These are phyloP conservation scores for Atopsyche davidsoni DNA, from an alignment of 1,140 invertebrate genomes.

Conservation along the genomic window DNA sequence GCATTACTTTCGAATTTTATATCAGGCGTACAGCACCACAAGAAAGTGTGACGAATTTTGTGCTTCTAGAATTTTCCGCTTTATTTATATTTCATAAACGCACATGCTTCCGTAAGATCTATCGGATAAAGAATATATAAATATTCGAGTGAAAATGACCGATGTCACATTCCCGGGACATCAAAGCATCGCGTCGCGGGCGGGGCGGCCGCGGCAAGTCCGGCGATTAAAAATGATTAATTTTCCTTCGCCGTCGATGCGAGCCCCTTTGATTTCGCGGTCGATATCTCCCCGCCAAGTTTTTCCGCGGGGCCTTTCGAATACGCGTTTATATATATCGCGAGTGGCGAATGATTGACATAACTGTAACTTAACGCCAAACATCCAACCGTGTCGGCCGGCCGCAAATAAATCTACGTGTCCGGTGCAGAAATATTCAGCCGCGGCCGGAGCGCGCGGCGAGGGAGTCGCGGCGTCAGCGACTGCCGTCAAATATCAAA, in stretches of 20 bases:
- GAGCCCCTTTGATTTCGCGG: slow-evolving; percentile 5
- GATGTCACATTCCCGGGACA: no score
- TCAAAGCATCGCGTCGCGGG: background rate
- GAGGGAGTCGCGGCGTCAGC: slow-evolving; percentile 3
- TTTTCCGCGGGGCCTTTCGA: background rate
- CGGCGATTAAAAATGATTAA: slow-evolving; percentile 21
- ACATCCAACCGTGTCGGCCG: slow-evolving; percentile 24
- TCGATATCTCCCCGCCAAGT: slow-evolving; percentile 2
- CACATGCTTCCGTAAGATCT: no score
- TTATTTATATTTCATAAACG: no score
- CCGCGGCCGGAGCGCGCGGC: slow-evolving; percentile 5
- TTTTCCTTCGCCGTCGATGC: slow-evolving; percentile 12
- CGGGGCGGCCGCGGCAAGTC: background rate
- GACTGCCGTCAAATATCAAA: slow-evolving; percentile 18
- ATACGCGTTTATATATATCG: slow-evolving; percentile 12
- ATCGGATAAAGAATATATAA: no score
- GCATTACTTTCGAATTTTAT: no score
- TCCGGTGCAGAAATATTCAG: slow-evolving; percentile 20
- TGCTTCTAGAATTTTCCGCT: no score
- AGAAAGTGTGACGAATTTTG: no score
- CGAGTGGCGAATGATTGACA: slow-evolving; percentile 28
- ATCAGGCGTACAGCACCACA: no score
- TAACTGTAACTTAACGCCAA: slow-evolving; percentile 29
- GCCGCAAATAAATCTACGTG: slow-evolving; percentile 28
- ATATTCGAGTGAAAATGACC: no score